Conservation (phyloP, 1,140 invertebrate species). For the Drosophila sechellia region DNA sequence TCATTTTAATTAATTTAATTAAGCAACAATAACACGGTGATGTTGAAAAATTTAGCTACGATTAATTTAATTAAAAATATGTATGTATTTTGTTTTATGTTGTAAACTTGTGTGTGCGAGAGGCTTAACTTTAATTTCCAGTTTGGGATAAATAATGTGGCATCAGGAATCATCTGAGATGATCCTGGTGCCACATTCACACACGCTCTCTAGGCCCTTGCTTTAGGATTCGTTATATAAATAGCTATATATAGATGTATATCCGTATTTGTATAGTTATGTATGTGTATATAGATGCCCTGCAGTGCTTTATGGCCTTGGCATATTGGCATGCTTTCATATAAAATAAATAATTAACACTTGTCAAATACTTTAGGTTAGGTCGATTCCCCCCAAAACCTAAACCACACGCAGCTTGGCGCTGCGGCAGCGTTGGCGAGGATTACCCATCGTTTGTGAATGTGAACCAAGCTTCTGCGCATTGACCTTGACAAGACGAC, state of each 20-base stretch:
- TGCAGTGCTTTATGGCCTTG: constrained; percentile 6
- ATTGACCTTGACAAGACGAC: constrained; percentile 25
- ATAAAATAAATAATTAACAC: constrained; percentile 76
- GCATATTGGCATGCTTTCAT: constrained; percentile 33
- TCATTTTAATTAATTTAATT: constrained; percentile 51
- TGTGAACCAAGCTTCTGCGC: background rate
- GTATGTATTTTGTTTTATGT: constrained; percentile 27
- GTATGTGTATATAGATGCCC: constrained; percentile 36
- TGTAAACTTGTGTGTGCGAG: constrained; percentile 16
- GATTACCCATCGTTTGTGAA: constrained; percentile 3
- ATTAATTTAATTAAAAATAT: constrained; percentile 71
- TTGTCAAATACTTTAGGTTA: constrained; percentile 52
- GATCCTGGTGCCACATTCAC: constrained; percentile 2
- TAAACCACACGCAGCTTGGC: constrained; percentile 43
- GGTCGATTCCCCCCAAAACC: background rate
- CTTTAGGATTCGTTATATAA: constrained; percentile 14
- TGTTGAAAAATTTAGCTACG: constrained; percentile 76
- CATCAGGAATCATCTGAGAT: constrained; percentile 17
- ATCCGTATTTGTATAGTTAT: constrained; percentile 23
- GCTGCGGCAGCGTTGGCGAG: constrained; percentile 25
- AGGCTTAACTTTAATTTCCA: constrained; percentile 18
- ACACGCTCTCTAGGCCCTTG: background rate
- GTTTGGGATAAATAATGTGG: constrained; percentile 6
- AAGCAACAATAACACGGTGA: constrained; percentile 79
- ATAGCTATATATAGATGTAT: constrained; percentile 32